Evolutionary conservation across 1,140 invertebrate species (phyloP).

Genomic region (Cephus cinctus): DNA sequence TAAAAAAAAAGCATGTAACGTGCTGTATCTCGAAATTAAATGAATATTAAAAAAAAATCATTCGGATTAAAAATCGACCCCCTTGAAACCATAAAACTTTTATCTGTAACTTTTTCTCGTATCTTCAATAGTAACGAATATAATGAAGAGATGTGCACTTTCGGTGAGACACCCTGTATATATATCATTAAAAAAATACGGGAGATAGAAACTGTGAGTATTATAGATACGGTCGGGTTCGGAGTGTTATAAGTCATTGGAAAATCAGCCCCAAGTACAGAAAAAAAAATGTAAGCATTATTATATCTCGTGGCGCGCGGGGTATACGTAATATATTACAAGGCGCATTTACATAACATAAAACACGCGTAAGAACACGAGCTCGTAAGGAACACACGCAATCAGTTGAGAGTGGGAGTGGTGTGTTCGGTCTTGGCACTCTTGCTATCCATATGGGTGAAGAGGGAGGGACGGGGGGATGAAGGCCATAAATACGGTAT

Average conservation of each 20-base stretch:
- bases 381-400: background rate
- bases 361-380: conserved; percentile 16
- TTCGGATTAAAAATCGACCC: too few species aligned
- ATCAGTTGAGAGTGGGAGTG: background rate
- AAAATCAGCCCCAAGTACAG: conserved; percentile 14
- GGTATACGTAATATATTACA: conserved; percentile 7
- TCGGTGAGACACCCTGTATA: too few species aligned
- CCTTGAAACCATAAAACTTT: too few species aligned
- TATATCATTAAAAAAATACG: too few species aligned
- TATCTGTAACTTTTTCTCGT: too few species aligned
- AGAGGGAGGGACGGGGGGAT: background rate
- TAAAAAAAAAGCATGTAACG: too few species aligned
- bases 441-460: background rate
- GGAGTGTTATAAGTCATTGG: conserved; percentile 25
- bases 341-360: conserved; percentile 26
- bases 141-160: too few species aligned
- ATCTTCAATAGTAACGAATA: too few species aligned
- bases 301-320: conserved; percentile 3
- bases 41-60: too few species aligned
- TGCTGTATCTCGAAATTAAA: too few species aligned
- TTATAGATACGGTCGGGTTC: too few species aligned
- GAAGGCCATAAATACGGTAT: conserved; percentile 28
- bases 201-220: too few species aligned
- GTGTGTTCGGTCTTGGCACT: background rate
- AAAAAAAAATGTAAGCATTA: conserved; percentile 16